Percentiles rank a stretch among this genome's conserved stretches.
Evolutionary conservation across 2,797 vertebrate species (phyloP).

Genomic region (Potorous gilbertii): DNA sequence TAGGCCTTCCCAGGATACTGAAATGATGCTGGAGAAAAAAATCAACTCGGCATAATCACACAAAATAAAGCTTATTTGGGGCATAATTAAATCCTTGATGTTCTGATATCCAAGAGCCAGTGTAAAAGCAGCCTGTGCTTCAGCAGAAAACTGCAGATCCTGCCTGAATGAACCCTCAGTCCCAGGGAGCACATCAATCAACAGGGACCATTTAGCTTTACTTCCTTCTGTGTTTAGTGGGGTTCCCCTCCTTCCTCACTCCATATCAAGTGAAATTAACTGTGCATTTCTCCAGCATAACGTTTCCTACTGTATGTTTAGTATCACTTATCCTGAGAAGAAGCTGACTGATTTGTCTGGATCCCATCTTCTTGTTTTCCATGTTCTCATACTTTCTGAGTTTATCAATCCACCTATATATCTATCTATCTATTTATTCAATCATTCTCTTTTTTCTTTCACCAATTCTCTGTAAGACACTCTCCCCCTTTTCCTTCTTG

Average conservation of each 20-base stretch:
- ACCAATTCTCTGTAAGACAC: not conserved
- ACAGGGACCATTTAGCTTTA: constrained; percentile 8
- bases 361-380: not conserved
- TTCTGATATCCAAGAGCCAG: not conserved
- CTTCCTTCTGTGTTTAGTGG: not conserved
- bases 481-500: not conserved
- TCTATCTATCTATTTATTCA: not conserved
- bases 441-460: not conserved
- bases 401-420: not conserved
- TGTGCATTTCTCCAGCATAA: constrained; percentile 34
- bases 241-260: constrained; percentile 13
- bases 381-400: not conserved
- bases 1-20: not conserved
- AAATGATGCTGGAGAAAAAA: not conserved
- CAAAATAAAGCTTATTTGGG: not conserved
- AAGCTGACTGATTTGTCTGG: constrained; percentile 15
- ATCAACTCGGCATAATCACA: not conserved
- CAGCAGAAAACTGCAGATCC: not conserved
- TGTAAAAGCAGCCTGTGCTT: not conserved
- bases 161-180: not conserved
- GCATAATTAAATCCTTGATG: not conserved
- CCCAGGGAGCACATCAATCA: rapidly evolving
- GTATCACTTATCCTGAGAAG: not conserved
- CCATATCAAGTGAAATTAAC: constrained; percentile 38
- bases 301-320: constrained; percentile 3